Conservation (phyloP, 1,140 invertebrate genomes). For the Mactra quadrangularis region DNA sequence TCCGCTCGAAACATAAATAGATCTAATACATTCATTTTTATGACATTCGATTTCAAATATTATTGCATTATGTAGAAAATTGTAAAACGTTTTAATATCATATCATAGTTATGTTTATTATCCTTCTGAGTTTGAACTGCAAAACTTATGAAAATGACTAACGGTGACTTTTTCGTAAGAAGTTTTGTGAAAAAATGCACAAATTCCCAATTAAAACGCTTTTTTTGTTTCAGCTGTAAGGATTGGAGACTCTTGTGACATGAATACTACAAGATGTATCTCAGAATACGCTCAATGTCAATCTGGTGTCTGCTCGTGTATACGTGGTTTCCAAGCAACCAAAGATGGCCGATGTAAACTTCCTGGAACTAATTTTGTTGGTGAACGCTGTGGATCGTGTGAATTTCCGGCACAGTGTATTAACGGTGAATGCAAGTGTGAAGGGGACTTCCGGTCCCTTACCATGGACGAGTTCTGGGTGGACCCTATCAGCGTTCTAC, state of each 20-base stretch:
- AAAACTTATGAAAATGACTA: too few species aligned
- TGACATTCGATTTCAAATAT: too few species aligned
- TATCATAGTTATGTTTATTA: too few species aligned
- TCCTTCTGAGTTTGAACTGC: too few species aligned
- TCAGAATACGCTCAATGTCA: constrained; percentile 45
- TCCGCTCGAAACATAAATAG: too few species aligned
- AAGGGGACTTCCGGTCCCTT: constrained; percentile 45
- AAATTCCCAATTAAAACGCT: too few species aligned
- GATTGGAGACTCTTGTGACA: constrained; percentile 48
- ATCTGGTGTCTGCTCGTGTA: constrained; percentile 23
- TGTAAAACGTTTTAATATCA: too few species aligned
- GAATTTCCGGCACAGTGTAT: constrained; percentile 59
- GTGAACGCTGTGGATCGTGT: constrained; percentile 40
- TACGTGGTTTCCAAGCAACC: constrained; percentile 37
- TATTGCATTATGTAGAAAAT: too few species aligned
- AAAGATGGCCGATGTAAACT: constrained; percentile 62
- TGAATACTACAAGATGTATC: constrained; percentile 39
- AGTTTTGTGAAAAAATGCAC: too few species aligned
- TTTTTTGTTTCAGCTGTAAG: constrained; percentile 18
- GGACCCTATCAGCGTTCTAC: constrained; percentile 50
- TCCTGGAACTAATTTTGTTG: constrained; percentile 52
- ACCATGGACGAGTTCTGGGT: constrained; percentile 58
- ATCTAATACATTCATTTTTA: too few species aligned
- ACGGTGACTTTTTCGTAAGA: too few species aligned
- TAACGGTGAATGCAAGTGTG: constrained; percentile 43